These are phyloP conservation scores for Sebastes schlegelii DNA, from an alignment of 2,113 vertebrate genomes.

Conservation along the genomic window DNA sequence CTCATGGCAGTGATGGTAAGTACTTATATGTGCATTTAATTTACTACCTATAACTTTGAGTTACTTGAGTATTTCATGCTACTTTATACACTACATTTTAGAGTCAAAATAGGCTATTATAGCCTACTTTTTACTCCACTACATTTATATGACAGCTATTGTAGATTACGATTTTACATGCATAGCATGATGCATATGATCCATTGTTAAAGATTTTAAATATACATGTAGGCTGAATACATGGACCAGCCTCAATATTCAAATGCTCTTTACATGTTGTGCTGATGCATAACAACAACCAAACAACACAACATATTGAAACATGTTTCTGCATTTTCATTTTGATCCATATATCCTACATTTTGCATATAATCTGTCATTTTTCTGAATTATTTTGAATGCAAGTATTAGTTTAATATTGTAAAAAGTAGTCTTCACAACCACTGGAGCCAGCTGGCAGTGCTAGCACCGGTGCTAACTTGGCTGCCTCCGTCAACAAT, in stretches of 20 bases:
- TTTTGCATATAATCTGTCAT: background rate
- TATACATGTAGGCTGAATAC: background rate
- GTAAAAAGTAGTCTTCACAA: background rate
- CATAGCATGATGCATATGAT: background rate
- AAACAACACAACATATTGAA: background rate
- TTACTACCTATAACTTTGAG: background rate
- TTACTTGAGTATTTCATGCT: background rate
- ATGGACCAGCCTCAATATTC: background rate
- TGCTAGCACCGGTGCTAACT: conserved; percentile 5
- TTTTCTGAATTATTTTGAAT: background rate
- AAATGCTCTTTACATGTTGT: background rate
- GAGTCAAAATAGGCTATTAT: background rate
- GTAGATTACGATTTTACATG: background rate
- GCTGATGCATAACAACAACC: background rate
- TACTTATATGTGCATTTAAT: background rate
- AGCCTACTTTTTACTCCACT: background rate
- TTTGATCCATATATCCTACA: background rate
- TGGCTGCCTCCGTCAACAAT: conserved; percentile 8
- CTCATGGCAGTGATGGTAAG: background rate
- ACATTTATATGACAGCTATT: background rate
- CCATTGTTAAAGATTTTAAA: background rate
- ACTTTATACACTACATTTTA: background rate
- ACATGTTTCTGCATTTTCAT: background rate
- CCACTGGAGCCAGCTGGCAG: background rate
- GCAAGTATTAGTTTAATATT: background rate